Conservation (phyloP, 2,113 vertebrate genomes). For the Periophthalmodon schlosseri region DNA sequence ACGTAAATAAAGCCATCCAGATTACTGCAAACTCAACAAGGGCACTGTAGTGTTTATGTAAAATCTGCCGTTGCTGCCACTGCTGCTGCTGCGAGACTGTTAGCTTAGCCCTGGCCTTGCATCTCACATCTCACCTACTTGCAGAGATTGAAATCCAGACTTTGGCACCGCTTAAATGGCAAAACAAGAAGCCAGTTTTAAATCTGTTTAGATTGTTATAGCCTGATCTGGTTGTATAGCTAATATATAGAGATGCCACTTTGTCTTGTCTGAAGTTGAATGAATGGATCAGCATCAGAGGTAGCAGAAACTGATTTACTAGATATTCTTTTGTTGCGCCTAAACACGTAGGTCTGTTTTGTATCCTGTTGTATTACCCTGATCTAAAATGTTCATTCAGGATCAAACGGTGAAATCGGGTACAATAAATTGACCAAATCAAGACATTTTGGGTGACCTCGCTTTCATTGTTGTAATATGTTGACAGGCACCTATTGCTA, state of each 20-base stretch:
- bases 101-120: constrained; percentile 63
- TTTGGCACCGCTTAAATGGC: not conserved
- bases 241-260: not conserved
- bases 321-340: not conserved
- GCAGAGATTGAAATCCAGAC: not conserved
- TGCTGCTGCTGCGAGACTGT: constrained; percentile 5
- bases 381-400: not conserved
- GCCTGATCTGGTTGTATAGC: not conserved
- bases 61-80: not conserved
- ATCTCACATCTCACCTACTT: not conserved
- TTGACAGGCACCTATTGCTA: no score
- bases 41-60: not conserved
- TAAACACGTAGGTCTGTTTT: not conserved
- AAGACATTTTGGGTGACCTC: no score
- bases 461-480: no score
- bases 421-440: not conserved
- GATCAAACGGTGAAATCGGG: not conserved
- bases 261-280: not conserved
- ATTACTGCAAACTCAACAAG: not conserved
- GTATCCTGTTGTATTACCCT: not conserved
- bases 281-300: not conserved
- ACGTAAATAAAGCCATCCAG: not conserved
- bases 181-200: not conserved
- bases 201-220: not conserved
- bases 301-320: not conserved